Evolutionary conservation across 2,797 vertebrate species (phyloP), one percentile per base, ranked within the genome.

Genomic region (Hybognathus amarus): DNA sequence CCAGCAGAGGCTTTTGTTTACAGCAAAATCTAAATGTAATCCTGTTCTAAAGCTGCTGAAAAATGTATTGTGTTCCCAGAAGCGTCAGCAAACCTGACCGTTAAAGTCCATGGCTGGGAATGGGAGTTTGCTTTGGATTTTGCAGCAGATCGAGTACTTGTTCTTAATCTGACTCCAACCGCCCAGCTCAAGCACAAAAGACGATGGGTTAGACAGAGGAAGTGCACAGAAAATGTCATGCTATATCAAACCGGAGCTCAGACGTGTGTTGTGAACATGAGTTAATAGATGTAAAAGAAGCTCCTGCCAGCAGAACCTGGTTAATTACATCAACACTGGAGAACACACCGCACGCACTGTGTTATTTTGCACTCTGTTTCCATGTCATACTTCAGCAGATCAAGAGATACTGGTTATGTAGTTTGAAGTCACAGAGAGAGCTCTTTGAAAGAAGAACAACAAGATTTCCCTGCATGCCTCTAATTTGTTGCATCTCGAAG

Each of bases 41-140:
- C 87, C 73, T 45, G 56, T 83, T 89, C 80, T 42, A 86, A 74
- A 89, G 86, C 75, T 38, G n/a, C 80, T 73, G 77, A 66, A 89
- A 90, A 83, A 85, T 82, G n/a, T 80, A 75, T 45, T 63, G 59
- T 56, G 40, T 69, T 70, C 77, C 74, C 71, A 64, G 38, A 76
- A 86, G 82, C 80, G 38, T 82, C 61, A 56, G 59, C 63, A 86
- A 66, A 85, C 79, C 85, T 85, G 82, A 85, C 84, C 66, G 47
- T 67, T 84, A 50, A 75, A 81, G 79, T 88, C 45, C 33, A 17
- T 69, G 59, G 45, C 67, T 83, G 50, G 84, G 56, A 68, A 50
- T 52, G 50, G 75, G 76, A 79, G 85, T 89, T 89, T 85, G 84
- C 77, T 85, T 86, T 89, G 78, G 82, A 85, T 83, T 87, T 83